A percentile compares a stretch with the other conserved stretches of the same genome.
Conservation (phyloP, 35 echinoderm and acorn worm species). For the Stichopus chloronotus region DNA sequence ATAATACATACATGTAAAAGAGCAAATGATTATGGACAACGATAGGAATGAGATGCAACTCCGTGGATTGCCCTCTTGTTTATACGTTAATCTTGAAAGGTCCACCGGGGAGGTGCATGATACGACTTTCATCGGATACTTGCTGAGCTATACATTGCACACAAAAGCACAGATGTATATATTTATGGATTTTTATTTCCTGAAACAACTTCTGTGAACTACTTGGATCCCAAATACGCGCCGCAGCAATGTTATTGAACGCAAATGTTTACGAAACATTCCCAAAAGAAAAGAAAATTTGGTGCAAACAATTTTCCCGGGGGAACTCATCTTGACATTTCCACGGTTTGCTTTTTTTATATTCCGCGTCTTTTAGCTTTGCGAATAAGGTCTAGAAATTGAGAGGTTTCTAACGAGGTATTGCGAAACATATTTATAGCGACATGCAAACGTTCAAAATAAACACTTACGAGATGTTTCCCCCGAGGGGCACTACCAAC, state of each 20-base stretch:
- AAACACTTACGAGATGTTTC: not conserved
- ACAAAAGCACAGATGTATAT: no score
- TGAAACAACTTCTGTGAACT: not conserved
- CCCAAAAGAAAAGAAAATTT: not conserved
- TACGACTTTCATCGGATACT: not conserved
- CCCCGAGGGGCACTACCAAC: not conserved
- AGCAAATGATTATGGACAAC: no score
- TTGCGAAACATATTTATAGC: not conserved
- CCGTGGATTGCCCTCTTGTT: no score
- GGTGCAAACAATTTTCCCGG: not conserved
- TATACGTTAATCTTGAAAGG: no score
- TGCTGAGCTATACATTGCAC: not conserved
- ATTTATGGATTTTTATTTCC: not conserved
- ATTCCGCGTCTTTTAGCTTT: no score
- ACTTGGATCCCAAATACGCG: not conserved
- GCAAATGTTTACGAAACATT: not conserved
- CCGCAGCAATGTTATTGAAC: not conserved
- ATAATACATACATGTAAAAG: no score
- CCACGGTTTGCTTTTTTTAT: not conserved
- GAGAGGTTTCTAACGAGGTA: not conserved
- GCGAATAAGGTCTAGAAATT: not conserved
- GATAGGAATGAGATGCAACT: no score
- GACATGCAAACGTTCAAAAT: not conserved
- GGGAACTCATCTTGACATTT: not conserved
- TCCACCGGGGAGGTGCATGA: no score